Base-by-base conservation (phyloP, 2,113 vertebrate genomes). In the Cochlearius cochlearius region DNA sequence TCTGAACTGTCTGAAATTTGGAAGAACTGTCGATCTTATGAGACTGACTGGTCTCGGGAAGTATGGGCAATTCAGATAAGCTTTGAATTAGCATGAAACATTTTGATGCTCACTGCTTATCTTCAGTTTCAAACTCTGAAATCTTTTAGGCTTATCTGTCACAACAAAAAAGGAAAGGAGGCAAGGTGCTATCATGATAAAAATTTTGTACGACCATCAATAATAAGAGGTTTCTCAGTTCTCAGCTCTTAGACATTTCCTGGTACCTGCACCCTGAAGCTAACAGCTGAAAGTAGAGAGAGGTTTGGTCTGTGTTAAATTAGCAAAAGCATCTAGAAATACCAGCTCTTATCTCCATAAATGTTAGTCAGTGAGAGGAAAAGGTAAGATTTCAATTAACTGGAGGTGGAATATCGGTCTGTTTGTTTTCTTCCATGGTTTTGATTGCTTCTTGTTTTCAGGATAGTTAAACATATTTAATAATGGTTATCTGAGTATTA, bases 41-140 rank as follows among this genome's bases (percentile, higher is more conserved):
- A 52, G 47, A 86, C n/a, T 53, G 62, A 27, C 21, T 49, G 50
- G 74, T 71, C 36, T 90, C 15, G 41, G 74, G 43, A 95, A 88
- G n/a, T 63, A 55, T 52, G 30, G 69, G 45, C 66, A 79, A 59
- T 82, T 89, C 89, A 94, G 91, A 86, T 97, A 94, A 95, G 73
- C 77, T 85, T 79, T 90, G 77, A 92, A 87, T 94, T 92, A 62
- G 76, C 66, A 76, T 89, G 91, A 90, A 49, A 88, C n/a, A 38
- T 73, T 87, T 87, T 75, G 23, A 45, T 81, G 34, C 56, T 95
- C 52, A 20, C 47, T 73, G 47, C 81, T 94, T 92, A 94, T 83
- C 63, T 87, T 62, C 56, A 15, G 10, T 87, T 95, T 91, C 39
- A 82, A 92, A 91, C 53, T 83, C 73, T 72, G 79, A 84, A 91